Conservation (phyloP, 1,140 invertebrate species). For the Watersipora subatra region DNA sequence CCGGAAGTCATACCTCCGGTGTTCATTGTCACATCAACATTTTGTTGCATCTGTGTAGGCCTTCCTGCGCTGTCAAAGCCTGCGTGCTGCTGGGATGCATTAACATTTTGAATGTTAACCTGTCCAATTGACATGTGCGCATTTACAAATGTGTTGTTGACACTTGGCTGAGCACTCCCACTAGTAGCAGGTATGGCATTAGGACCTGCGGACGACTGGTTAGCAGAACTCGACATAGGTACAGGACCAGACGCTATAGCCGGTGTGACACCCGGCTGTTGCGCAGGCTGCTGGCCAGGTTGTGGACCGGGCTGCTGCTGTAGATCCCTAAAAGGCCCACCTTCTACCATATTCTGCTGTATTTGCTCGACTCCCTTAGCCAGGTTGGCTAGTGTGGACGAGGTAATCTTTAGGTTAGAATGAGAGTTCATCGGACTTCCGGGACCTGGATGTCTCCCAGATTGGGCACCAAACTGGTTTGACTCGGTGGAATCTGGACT, state of each 20-base stretch:
- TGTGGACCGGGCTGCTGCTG: neutral
- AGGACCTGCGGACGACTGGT: conserved; percentile 1
- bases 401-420: conserved; percentile 28
- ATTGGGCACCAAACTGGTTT: neutral
- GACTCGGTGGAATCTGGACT: neutral
- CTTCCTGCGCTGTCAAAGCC: neutral
- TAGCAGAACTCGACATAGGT: neutral
- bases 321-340: conserved; percentile 30
- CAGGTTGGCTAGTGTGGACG: conserved; percentile 34
- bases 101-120: conserved; percentile 44
- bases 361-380: conserved; percentile 40
- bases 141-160: conserved; percentile 46
- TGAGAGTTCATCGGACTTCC: neutral
- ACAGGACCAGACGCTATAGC: no score
- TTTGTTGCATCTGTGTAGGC: neutral
- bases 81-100: neutral
- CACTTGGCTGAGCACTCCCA: conserved; percentile 24
- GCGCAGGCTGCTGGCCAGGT: neutral
- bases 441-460: neutral
- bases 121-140: conserved; percentile 45
- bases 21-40: neutral
- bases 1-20: neutral
- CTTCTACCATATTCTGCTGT: conserved; percentile 40
- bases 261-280: neutral
- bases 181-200: conserved; percentile 13